These are phyloP conservation scores for Syngnathus typhle DNA, from an alignment of 2,113 vertebrate species.

Conservation along the genomic window DNA sequence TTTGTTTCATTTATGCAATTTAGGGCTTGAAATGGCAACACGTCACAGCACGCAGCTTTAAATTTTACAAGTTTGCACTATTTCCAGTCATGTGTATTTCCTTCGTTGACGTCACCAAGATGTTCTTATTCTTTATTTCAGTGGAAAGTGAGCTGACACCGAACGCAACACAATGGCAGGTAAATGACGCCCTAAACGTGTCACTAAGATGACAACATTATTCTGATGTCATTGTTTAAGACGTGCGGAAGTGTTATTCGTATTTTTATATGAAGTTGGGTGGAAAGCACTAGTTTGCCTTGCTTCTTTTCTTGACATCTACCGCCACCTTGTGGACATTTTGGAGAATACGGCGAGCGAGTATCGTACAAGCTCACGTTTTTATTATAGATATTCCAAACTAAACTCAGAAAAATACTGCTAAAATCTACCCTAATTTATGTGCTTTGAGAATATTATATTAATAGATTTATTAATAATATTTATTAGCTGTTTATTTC, in stretches of 20 bases:
- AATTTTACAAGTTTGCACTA: not conserved
- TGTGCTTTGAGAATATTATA: not conserved
- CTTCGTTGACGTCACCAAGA: not conserved
- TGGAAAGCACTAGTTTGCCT: not conserved
- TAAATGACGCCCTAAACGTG: conserved; percentile 38
- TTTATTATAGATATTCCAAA: not conserved
- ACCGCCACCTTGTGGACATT: conserved; percentile 45
- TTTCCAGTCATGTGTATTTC: not conserved
- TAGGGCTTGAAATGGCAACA: not conserved
- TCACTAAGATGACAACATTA: not conserved
- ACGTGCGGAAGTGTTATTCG: not conserved
- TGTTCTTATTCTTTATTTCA: conserved; percentile 38
- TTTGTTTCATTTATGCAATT: not conserved
- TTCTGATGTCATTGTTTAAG: not conserved
- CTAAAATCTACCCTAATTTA: not conserved
- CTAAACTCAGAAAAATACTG: not conserved
- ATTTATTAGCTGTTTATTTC: not conserved
- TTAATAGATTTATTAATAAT: not conserved
- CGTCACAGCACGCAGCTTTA: not conserved
- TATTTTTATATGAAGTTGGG: not conserved
- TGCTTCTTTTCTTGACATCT: conserved; percentile 19
- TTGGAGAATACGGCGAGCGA: conserved; percentile 17
- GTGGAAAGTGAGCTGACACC: conserved; percentile 51
- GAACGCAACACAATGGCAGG: conserved; percentile 75
- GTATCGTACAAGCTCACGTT: not conserved